Conservation (phyloP, 2,797 vertebrate species). For the Channallabes apus region DNA sequence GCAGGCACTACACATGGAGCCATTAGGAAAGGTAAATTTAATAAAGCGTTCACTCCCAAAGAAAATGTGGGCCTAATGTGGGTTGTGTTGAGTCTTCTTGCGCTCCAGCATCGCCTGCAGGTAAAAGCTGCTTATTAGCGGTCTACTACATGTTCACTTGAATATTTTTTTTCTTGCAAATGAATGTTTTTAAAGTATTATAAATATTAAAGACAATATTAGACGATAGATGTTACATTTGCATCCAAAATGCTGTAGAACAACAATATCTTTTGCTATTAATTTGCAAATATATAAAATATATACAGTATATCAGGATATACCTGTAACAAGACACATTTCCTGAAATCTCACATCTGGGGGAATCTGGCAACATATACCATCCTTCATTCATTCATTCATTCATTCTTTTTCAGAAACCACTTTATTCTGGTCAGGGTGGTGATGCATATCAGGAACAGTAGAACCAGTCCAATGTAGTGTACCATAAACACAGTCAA, state of each 20-base stretch:
- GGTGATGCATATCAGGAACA: neutral
- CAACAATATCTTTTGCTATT: neutral
- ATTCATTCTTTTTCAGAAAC: neutral
- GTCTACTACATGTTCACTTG: neutral
- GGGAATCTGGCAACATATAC: neutral
- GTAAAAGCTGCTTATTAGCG: conserved; percentile 34
- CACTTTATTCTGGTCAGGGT: neutral
- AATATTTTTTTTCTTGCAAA: neutral
- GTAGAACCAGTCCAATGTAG: neutral
- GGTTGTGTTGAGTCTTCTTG: conserved; percentile 58
- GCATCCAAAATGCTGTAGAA: neutral
- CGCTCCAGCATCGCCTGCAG: conserved; percentile 62
- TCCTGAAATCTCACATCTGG: neutral
- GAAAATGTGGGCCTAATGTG: conserved; percentile 64
- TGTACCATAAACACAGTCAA: neutral
- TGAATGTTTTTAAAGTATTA: neutral
- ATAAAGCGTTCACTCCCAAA: conserved; percentile 67
- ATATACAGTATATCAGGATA: neutral
- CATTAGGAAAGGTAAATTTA: conserved; percentile 79
- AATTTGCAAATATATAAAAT: neutral
- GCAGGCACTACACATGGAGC: conserved; percentile 66
- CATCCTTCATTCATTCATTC: neutral
- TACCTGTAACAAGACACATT: neutral
- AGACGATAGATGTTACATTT: neutral
- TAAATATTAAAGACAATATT: no score